phyloP scores from a whole-genome alignment of 2,113 vertebrate genomes.

The Callocephalon fimbriatum region DNA sequence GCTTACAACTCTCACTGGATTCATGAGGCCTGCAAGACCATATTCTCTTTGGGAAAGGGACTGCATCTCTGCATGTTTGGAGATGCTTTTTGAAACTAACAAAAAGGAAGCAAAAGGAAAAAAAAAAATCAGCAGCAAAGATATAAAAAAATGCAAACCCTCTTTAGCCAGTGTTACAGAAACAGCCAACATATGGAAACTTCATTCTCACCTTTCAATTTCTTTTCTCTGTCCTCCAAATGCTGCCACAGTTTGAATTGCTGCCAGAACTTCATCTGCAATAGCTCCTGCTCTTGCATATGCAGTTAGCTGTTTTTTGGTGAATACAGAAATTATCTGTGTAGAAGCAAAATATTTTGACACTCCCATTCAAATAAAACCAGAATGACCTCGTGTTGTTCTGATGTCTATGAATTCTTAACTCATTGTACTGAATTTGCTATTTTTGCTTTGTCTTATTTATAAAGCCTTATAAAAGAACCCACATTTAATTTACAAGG shows the following conservation, averaged over 20 bases:
- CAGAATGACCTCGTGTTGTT: background rate
- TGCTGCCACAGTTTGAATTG: slow-evolving; percentile 86
- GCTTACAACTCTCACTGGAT: background rate
- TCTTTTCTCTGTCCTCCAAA: slow-evolving; percentile 89
- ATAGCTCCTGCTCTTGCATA: slow-evolving; percentile 91
- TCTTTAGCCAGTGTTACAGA: background rate
- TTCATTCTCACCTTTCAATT: slow-evolving; percentile 80
- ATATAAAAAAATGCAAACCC: background rate
- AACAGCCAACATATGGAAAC: background rate
- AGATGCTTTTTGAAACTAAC: background rate
- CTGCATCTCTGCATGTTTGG: background rate
- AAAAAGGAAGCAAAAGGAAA: background rate
- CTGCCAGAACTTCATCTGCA: slow-evolving; percentile 89
- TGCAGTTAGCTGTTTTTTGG: slow-evolving; percentile 83
- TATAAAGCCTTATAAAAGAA: background rate
- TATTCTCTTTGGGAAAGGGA: background rate
- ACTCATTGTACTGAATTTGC: background rate
- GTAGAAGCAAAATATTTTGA: slow-evolving; percentile 5
- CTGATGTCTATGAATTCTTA: background rate
- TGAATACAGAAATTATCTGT: slow-evolving; percentile 85
- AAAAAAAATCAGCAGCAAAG: background rate
- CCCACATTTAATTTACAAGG: background rate
- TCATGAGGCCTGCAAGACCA: background rate
- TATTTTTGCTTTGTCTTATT: background rate
- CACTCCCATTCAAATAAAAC: background rate